Base-by-base conservation (phyloP, 2,113 vertebrate genomes). In the Nothocercus nigrocapillus region DNA sequence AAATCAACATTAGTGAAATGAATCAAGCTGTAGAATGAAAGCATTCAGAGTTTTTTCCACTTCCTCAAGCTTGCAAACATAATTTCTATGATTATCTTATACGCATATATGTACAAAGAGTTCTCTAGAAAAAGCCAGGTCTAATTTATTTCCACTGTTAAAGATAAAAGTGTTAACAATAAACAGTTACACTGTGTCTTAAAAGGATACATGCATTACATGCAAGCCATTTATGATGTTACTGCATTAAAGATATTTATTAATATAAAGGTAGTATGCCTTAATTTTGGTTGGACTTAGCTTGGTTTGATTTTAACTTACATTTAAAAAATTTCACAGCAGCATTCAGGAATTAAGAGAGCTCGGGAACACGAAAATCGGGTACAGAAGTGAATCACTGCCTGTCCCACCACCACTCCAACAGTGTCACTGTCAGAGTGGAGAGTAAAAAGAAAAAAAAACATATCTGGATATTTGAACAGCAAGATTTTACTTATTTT, bases 151-250 rank as follows among this genome's bases (percentile, higher is more conserved):
- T 47, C 8, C 34, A 38, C 9, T 25, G 5, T 59, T 81, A 67
- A 67, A 67, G 80, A 18, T 1, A 11, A 32, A 61, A 9, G 38
- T 7, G 5, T 44, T n/a, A 74, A 49, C n/a, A 51, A 21, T 1
- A 40, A 18, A 47, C 13, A 64, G 9, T 4, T 61, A 15, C 36
- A 44, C 64, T 25, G 30, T 8, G 45, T 47, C 45, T 47, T 20
- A 47, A 47, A 47, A 20, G 18, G 45, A 47, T 47, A 47, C 18
- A 47, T 47, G 44, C 44, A 44, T 17, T 16, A 47, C 45, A 47
- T 1, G 5, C 15, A 72, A 64, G 4, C 1, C 2, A 34, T 6
- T 74, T 56, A 42, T 0, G 15, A 25, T 56, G 63, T 11, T 78
- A 40, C 5, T 72, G 13, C 2, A 54, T 44, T 75, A 72, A 67